phyloP scores from a whole-genome alignment of 1,140 invertebrate species.

The Nasonia longicornis region DNA sequence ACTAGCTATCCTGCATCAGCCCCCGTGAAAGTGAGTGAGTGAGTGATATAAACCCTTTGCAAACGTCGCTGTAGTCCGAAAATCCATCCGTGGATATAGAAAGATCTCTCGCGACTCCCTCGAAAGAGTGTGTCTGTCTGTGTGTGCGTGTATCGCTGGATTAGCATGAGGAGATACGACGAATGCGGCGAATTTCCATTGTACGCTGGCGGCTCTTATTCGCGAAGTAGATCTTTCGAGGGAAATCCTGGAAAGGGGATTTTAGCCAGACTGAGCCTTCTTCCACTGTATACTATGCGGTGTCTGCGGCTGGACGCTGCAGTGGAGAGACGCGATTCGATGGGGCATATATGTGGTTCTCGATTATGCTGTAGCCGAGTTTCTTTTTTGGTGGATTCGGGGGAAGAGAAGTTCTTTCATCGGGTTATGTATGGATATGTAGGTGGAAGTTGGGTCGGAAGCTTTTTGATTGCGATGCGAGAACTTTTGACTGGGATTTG shows the following conservation, averaged over 20 bases:
- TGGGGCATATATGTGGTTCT: background rate
- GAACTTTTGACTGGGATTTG: too few species aligned
- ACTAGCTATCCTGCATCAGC: background rate
- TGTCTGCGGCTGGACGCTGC: background rate
- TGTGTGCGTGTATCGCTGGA: background rate
- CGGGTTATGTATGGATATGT: too few species aligned
- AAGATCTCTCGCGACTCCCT: background rate
- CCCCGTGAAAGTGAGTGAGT: background rate
- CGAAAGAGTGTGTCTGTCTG: background rate
- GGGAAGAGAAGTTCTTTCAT: too few species aligned
- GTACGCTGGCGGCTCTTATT: background rate
- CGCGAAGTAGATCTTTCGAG: background rate
- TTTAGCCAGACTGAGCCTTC: background rate
- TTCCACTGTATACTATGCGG: background rate
- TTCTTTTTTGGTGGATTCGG: background rate
- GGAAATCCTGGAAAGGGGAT: background rate
- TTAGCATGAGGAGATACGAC: background rate
- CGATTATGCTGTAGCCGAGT: background rate
- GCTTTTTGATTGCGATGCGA: too few species aligned
- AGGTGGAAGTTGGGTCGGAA: too few species aligned
- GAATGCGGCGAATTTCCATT: slow-evolving; percentile 1
- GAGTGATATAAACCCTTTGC: background rate
- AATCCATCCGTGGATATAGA: background rate
- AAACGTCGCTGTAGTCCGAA: background rate
- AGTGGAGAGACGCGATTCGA: background rate